Base-by-base conservation (phyloP, 2,113 vertebrate species). In the Thalassoma bifasciatum region DNA sequence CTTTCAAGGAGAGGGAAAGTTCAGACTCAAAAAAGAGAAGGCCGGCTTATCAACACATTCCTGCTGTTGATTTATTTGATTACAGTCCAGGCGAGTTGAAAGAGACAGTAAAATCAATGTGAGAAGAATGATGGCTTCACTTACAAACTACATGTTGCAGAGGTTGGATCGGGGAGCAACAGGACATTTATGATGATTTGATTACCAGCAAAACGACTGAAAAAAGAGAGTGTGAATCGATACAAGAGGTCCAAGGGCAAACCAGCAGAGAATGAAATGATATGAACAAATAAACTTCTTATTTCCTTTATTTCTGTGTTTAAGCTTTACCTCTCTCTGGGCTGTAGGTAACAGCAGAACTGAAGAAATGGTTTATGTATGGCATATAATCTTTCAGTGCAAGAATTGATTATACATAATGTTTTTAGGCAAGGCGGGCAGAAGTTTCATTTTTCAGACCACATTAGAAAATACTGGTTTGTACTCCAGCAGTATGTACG, bases 151-250 rank as follows among this genome's bases (percentile, higher is more conserved):
- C 40, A 50, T 59, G 61, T 49, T 67, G 72, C 37, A 14, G 60
- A 10, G 36, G 49, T 52, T n/a, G n/a, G 16, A 37, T 49, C 52
- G 4, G 60, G 53, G 19, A 60, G 38, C 26, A 44, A 57, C 10
- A 64, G 4, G 60, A 60, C 17, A 14, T 46, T 46, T 8, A 46
- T 37, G 37, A 60, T 64, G 53, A 65, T 73, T 72, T 86, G 23
- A 84, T 79, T 66, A 47, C 26, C 34, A 36, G 6, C 22, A 36
- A 37, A 51, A 58, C 63, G 47, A 62, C 37, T 66, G 44, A 58
- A 68, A 69, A 62, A 26, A 72, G 56, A 50, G 67, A 72, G n/a
- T 19, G 26, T 21, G 54, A 42, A 66, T 73, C 71, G 37, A 74
- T 82, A 24, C 1, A 50, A 66, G 36, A 53, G 71, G 56, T 23